Evolutionary conservation across 2,888 invertebrate species (phyloP), one percentile per base, ranked within the genome.

Genomic region (Drosophila antonietae): DNA sequence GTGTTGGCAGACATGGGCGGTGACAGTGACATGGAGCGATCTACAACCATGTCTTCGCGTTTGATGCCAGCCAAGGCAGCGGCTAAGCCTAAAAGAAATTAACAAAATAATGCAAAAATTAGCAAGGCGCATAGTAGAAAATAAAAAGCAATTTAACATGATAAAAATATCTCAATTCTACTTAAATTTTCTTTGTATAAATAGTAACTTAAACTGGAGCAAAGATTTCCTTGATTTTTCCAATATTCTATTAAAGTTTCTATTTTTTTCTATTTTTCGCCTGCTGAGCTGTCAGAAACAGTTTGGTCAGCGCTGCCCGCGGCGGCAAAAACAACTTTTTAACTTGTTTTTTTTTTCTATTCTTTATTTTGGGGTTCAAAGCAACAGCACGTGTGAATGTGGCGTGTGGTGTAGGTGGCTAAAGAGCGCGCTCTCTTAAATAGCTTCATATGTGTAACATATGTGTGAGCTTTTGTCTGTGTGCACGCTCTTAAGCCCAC

Each of bases 41-140:
- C 92, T 31, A 87, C 88, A 39, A 73, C 75, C 60, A 85, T 73
- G 9, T 93, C 92, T 74, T 93, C 93, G 49, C 90, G 91, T 76
- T 92, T 92, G 68, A 93, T 92, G 76, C 92, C 91, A 61, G 93
- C 93, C 77, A 93, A 80, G 51, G 93, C 92, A 72, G 93, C 93
- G 66, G 93, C 93, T 75, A 93, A 82, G 83, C 90, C 93, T 93
- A 46, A 7, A 23, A 68, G 33, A 31, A 33, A 5, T 51, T 51
- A 39, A 41, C 18, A 15, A 20, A 23, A 14, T 9, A 35, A 10
- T 10, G 7, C 15, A 41, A 47, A 59, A 41, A 39, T 59, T 59
- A 59, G 49, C 20, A 12, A 47, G 2, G 37, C 8, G 12, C 15
- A 56, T 33, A 20, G 20, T n/a, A 46, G 23, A 46, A n/a, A 10